Conservation (phyloP, 2,113 vertebrate genomes). For the Microtus oregoni region DNA sequence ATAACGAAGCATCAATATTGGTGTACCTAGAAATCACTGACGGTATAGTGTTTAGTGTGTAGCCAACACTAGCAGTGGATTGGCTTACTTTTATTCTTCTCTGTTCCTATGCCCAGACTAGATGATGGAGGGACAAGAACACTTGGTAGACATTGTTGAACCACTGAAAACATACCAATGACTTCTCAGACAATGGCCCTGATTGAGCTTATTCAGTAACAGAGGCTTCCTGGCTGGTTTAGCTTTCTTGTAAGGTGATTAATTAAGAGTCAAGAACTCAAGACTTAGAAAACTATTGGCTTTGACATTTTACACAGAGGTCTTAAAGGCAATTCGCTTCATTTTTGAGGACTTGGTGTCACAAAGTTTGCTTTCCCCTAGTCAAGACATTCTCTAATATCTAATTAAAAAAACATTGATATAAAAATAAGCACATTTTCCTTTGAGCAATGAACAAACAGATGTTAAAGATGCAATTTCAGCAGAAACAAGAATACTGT, state of each 20-base stretch:
- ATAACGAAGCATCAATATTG: fast-evolving
- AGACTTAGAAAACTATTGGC: not conserved
- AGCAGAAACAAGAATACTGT: not conserved
- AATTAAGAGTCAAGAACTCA: not conserved
- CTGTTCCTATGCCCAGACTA: not conserved
- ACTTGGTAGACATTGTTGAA: not conserved
- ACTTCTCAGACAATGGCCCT: not conserved
- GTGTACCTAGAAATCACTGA: not conserved
- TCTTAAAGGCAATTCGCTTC: not conserved
- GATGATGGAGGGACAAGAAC: not conserved
- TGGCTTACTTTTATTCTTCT: not conserved
- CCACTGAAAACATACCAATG: not conserved
- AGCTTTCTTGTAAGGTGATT: not conserved
- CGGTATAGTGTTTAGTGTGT: fast-evolving
- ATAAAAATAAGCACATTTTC: not conserved
- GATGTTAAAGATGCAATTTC: not conserved
- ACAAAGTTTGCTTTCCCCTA: not conserved
- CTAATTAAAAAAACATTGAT: not conserved
- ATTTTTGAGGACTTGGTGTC: not conserved
- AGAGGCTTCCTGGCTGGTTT: not conserved
- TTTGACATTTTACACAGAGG: not conserved
- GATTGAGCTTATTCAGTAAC: not conserved
- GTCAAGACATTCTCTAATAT: not conserved
- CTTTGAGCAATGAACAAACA: not conserved
- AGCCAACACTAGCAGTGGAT: not conserved